A percentile compares a stretch with the other conserved stretches of the same genome.
Conservation (phyloP, 2,113 vertebrate genomes). For the Oceanites oceanicus region DNA sequence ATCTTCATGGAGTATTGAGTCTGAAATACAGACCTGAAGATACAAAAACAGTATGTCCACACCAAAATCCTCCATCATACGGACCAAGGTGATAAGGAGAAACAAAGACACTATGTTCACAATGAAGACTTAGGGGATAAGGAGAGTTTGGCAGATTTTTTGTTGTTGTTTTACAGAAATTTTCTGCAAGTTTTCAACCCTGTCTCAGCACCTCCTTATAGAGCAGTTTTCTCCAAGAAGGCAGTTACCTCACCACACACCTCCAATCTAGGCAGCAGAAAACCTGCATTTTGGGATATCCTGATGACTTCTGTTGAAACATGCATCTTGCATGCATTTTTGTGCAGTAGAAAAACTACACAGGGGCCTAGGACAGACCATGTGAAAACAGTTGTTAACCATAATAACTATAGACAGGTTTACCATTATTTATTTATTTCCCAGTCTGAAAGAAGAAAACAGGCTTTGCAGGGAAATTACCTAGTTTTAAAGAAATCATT, state of each 20-base stretch:
- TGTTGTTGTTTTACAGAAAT: neutral
- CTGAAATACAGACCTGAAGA: neutral
- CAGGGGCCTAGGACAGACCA: neutral
- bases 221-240: neutral
- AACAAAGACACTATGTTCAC: neutral
- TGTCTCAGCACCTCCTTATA: neutral
- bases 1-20: neutral
- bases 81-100: neutral
- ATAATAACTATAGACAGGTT: neutral
- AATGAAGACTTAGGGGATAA: neutral
- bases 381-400: neutral
- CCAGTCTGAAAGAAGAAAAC: constrained; percentile 22
- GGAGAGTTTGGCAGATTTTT: neutral
- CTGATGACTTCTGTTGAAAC: neutral
- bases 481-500: constrained; percentile 12
- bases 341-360: neutral
- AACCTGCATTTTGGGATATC: neutral
- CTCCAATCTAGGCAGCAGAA: neutral
- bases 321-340: neutral
- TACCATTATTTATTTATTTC: neutral
- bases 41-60: neutral
- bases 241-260: neutral
- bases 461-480: neutral
- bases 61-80: neutral
- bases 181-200: neutral